These are phyloP conservation scores for Sylvietta virens DNA, from an alignment of 2,113 vertebrate genomes.

Conservation along the genomic window DNA sequence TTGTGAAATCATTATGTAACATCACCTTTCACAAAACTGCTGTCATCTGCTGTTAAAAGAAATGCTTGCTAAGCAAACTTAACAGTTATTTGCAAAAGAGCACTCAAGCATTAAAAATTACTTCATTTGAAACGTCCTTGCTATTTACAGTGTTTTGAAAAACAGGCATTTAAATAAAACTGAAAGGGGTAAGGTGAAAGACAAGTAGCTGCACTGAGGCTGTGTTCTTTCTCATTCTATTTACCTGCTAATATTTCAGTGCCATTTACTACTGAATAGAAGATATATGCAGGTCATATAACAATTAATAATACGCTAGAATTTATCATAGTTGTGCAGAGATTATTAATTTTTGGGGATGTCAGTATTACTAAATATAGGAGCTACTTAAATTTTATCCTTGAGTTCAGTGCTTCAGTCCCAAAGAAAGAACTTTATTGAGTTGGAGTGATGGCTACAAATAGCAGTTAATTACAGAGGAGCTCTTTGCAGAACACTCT, in stretches of 20 bases:
- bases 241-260: background rate
- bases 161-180: background rate
- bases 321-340: background rate
- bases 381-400: background rate
- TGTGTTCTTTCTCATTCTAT: background rate
- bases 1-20: conserved; percentile 8
- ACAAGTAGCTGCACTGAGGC: background rate
- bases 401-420: background rate
- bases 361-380: background rate
- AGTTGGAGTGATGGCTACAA: background rate
- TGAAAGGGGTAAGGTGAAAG: background rate
- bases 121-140: background rate
- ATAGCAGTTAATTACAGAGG: background rate
- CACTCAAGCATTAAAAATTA: background rate
- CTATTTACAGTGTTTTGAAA: background rate
- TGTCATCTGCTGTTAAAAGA: background rate
- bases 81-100: background rate
- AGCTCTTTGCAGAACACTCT: background rate
- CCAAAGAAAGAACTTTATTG: background rate
- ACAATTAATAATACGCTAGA: background rate
- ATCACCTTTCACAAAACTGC: background rate
- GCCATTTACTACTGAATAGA: background rate
- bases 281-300: background rate
- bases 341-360: background rate
- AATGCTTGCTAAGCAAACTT: background rate